phyloP scores from a whole-genome alignment of 2,888 invertebrate genomes.

The Macrophya annulata region DNA sequence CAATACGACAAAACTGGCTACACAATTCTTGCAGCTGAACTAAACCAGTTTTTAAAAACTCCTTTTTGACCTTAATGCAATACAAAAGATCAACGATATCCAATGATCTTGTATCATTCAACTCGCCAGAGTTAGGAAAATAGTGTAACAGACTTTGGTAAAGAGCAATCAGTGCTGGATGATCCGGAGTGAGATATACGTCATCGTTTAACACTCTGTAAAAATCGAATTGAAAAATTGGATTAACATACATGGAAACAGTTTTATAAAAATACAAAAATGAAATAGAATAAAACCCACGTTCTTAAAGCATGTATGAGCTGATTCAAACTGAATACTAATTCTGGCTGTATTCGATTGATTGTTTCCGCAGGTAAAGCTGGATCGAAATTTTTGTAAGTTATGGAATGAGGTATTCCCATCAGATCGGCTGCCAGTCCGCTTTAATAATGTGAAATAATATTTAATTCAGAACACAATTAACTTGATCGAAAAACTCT shows the following conservation, averaged over 20 bases:
- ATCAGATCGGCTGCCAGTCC: constrained; percentile 67
- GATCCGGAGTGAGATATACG: constrained; percentile 61
- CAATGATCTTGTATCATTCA: constrained; percentile 53
- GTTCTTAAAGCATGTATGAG: constrained; percentile 67
- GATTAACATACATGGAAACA: not conserved
- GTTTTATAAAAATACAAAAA: not conserved
- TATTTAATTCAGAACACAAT: not conserved
- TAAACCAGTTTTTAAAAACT: constrained; percentile 68
- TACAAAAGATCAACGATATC: constrained; percentile 71
- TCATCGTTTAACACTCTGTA: constrained; percentile 69
- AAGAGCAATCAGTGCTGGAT: constrained; percentile 66
- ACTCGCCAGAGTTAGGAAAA: constrained; percentile 63
- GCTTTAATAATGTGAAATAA: constrained; percentile 61
- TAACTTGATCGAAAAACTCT: not conserved
- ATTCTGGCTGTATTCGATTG: constrained; percentile 66
- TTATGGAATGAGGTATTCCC: constrained; percentile 68
- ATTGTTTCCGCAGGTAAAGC: constrained; percentile 61
- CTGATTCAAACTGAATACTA: constrained; percentile 69
- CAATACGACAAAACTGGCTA: constrained; percentile 71
- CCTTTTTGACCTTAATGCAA: constrained; percentile 70
- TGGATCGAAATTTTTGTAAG: constrained; percentile 65
- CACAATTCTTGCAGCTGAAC: constrained; percentile 73
- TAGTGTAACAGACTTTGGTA: constrained; percentile 69
- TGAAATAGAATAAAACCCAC: constrained; percentile 65
- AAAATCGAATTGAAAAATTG: constrained; percentile 39